Evolutionary conservation across 2,113 vertebrate genomes (phyloP).

Genomic region (Hyperoodon ampullatus): DNA sequence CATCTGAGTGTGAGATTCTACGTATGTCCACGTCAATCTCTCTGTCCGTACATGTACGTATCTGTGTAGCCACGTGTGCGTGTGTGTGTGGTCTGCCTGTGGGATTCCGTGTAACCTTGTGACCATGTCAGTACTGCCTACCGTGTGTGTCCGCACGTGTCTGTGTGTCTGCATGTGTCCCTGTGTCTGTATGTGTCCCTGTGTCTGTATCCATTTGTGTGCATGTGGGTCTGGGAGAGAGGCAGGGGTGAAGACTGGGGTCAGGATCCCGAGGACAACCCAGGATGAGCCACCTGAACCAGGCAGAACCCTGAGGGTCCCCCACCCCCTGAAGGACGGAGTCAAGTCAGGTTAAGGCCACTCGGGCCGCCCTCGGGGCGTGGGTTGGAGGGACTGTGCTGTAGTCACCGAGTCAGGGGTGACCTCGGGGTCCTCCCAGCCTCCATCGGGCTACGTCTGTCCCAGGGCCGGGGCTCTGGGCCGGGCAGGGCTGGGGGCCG

Average conservation of each 20-base stretch:
- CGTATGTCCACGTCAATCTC: accelerated
- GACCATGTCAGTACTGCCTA: accelerated
- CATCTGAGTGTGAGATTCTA: background rate
- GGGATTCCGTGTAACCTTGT: accelerated
- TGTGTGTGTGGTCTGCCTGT: background rate
- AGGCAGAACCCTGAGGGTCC: background rate
- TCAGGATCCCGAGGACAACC: background rate
- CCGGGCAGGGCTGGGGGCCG: background rate
- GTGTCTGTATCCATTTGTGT: background rate
- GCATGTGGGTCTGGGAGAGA: accelerated
- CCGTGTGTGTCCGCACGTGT: accelerated
- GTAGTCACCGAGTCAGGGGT: too few relatives aligned
- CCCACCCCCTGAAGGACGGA: background rate
- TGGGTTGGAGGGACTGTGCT: accelerated
- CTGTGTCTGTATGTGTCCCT: background rate
- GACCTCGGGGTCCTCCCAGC: accelerated
- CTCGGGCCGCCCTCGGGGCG: background rate
- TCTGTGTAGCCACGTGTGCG: accelerated
- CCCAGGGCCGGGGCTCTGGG: accelerated
- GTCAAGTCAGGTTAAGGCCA: background rate
- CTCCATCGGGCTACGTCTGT: accelerated
- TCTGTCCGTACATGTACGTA: accelerated
- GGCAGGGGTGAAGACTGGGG: background rate
- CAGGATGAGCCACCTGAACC: background rate
- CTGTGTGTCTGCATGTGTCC: background rate